Evolutionary conservation across 2,888 invertebrate species (phyloP).

Genomic region (Callimorpha dominula): DNA sequence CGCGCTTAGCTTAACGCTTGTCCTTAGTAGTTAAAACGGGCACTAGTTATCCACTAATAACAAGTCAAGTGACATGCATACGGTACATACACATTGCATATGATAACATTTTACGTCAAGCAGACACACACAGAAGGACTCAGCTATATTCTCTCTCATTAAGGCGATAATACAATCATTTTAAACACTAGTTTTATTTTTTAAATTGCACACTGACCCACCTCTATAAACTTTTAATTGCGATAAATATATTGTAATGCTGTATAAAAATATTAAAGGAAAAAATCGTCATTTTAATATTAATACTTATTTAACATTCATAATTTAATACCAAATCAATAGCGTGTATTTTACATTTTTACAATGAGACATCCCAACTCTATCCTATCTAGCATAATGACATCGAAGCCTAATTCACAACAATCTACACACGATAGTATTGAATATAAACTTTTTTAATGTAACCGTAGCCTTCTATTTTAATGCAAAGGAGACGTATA

Average conservation of each 20-base stretch:
- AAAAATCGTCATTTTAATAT: conserved; percentile 83
- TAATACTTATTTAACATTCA: conserved; percentile 83
- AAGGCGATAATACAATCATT: conserved; percentile 84
- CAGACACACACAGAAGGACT: conserved; percentile 80
- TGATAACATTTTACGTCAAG: conserved; percentile 71
- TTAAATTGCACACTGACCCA: conserved; percentile 85
- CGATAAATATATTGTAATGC: conserved; percentile 85
- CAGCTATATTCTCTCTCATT: conserved; percentile 85
- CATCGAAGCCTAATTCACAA: conserved; percentile 83
- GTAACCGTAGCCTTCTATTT: conserved; percentile 80
- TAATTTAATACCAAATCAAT: conserved; percentile 77
- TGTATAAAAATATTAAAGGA: conserved; percentile 87
- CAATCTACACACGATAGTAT: conserved; percentile 84
- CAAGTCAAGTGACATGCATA: conserved; percentile 61
- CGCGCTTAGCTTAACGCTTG: conserved; percentile 10
- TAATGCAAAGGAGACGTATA: conserved; percentile 82
- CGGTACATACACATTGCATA: conserved; percentile 64
- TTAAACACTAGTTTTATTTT: conserved; percentile 77
- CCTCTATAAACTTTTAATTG: conserved; percentile 86
- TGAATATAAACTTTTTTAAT: conserved; percentile 77
- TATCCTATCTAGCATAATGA: conserved; percentile 82
- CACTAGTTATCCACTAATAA: conserved; percentile 57
- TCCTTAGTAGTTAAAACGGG: conserved; percentile 34
- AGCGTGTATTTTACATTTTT: conserved; percentile 86
- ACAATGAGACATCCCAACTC: conserved; percentile 82